These are phyloP conservation scores for Oxyruncus cristatus DNA, from an alignment of 2,113 vertebrate species.

Conservation along the genomic window DNA sequence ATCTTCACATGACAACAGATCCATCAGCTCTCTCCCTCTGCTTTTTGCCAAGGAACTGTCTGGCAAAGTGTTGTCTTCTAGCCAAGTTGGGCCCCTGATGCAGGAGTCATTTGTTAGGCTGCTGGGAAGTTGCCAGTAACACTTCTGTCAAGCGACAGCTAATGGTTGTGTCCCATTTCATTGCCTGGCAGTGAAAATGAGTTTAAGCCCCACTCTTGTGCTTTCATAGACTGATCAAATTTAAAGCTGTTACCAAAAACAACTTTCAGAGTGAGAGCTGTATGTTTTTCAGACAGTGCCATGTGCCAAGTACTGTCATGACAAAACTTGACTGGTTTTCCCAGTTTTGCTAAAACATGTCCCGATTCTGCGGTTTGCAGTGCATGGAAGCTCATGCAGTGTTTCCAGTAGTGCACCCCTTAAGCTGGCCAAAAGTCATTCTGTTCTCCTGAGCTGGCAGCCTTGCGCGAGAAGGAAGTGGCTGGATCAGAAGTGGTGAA, in stretches of 20 bases:
- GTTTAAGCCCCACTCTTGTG: background rate
- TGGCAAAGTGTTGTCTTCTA: background rate
- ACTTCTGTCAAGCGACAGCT: background rate
- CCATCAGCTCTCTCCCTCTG: background rate
- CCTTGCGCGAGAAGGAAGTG: rapidly evolving
- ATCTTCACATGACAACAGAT: background rate
- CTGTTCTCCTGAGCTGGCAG: background rate
- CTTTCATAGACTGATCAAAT: background rate
- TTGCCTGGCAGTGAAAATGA: background rate
- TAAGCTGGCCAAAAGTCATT: rapidly evolving
- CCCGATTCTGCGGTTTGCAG: background rate
- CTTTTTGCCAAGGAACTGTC: conserved; percentile 16
- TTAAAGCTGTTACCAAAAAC: background rate
- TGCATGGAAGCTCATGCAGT: background rate
- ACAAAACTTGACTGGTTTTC: background rate
- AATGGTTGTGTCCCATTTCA: background rate
- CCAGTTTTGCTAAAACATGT: background rate
- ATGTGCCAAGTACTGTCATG: background rate
- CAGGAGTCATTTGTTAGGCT: background rate
- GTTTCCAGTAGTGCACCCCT: background rate
- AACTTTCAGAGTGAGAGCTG: background rate
- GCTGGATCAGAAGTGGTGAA: background rate
- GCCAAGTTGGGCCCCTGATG: background rate
- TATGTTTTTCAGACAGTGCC: background rate
- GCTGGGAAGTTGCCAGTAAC: background rate